Conservation (phyloP, 2,113 vertebrate genomes). For the Scartelaos histophorus region DNA sequence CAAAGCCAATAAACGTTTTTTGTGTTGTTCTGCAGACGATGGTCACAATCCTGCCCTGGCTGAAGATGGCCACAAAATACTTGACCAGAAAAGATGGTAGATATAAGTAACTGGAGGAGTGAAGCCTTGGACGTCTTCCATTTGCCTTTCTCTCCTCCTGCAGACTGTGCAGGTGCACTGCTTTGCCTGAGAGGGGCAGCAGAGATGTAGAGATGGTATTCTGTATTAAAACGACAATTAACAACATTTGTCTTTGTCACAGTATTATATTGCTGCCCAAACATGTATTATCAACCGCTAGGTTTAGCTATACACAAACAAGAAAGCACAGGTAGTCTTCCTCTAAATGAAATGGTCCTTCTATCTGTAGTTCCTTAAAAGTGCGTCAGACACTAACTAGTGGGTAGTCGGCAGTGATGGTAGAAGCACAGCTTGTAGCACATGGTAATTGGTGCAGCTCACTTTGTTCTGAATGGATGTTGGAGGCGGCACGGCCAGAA, state of each 20-base stretch:
- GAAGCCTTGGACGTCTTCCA: background rate
- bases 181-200: constrained; percentile 74
- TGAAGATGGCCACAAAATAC: background rate
- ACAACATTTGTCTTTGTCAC: constrained; percentile 14
- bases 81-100: background rate
- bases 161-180: constrained; percentile 46
- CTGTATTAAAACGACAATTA: constrained; percentile 34
- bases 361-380: constrained; percentile 23
- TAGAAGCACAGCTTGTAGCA: constrained; percentile 58
- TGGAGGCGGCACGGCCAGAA: constrained; percentile 34
- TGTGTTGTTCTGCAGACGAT: background rate
- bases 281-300: background rate
- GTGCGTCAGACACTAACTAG: constrained; percentile 43
- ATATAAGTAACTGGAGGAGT: background rate
- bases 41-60: background rate
- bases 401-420: constrained; percentile 64
- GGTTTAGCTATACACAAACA: background rate
- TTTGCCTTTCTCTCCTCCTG: background rate
- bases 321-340: background rate
- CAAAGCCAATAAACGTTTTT: background rate
- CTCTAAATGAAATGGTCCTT: constrained; percentile 10
- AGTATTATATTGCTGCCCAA: background rate
- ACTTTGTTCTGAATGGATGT: constrained; percentile 46
- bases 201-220: constrained; percentile 70
- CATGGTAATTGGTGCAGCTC: constrained; percentile 65